Conservation (phyloP, 2,888 invertebrate species). For the Thera britannica region DNA sequence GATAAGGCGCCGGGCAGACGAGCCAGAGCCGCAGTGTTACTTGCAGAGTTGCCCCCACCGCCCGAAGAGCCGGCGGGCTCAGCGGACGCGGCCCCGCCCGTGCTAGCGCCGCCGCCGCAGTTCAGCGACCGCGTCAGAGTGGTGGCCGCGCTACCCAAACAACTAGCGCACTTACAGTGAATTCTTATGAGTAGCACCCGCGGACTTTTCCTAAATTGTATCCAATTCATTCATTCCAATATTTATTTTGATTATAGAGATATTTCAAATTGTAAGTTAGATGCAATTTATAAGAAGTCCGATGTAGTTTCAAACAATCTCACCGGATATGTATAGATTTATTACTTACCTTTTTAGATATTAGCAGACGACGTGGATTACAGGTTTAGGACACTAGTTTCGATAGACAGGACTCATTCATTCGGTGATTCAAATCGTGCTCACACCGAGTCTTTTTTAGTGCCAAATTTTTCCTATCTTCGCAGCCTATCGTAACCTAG, state of each 20-base stretch:
- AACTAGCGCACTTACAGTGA: conserved; percentile 78
- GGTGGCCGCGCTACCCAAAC: conserved; percentile 93
- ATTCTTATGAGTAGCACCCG: conserved; percentile 26
- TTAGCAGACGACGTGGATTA: conserved; percentile 46
- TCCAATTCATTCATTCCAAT: conserved; percentile 18
- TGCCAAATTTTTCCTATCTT: conserved; percentile 45
- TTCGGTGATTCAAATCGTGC: conserved; percentile 47
- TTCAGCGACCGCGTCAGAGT: conserved; percentile 95
- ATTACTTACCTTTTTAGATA: conserved; percentile 38
- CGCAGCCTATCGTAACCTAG: conserved; percentile 31
- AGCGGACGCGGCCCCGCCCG: conserved; percentile 69
- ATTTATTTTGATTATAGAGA: conserved; percentile 25
- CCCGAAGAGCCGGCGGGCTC: conserved; percentile 86
- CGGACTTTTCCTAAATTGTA: conserved; percentile 13
- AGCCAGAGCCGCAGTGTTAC: conserved; percentile 88
- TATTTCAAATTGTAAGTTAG: conserved; percentile 20
- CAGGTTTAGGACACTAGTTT: conserved; percentile 51
- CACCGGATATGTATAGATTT: conserved; percentile 41
- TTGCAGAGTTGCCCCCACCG: conserved; percentile 93
- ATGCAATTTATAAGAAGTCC: conserved; percentile 17
- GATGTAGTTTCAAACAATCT: conserved; percentile 38
- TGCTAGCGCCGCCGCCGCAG: conserved; percentile 95
- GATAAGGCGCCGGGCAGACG: conserved; percentile 72
- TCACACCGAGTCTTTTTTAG: conserved; percentile 52
- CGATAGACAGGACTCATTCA: conserved; percentile 47